Base-by-base conservation (phyloP, 2,888 invertebrate species). In the Cryptocephalus moraei region DNA sequence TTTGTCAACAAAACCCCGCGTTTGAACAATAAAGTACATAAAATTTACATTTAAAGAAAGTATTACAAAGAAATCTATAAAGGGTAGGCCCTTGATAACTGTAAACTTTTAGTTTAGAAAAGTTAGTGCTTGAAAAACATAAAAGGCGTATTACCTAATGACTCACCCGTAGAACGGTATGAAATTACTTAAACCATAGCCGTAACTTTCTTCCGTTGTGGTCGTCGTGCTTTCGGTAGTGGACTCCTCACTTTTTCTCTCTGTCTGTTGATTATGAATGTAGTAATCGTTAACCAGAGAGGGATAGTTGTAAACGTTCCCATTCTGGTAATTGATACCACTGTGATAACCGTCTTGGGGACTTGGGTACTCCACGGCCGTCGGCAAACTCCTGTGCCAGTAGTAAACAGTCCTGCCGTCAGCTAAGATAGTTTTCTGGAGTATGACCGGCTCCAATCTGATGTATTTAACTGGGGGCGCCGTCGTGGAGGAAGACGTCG, bases 391-490 rank as follows among this genome's bases (percentile, higher is more conserved):
- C 53, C 62, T 65, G 47, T 65, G 65, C 67, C 68, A 69, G 49
- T 68, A 67, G 50, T 66, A 68, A 33, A 69, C 53, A 1, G 61
- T 64, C 50, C 65, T 59, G 4, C 70, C 71, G 48, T 68, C 66
- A 39, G 60, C 65, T 39, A 69, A 49, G 38, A 67, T 58, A 8
- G 66, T 67, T 58, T 68, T 68, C 51, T 70, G 69, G 40, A 69
- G 55, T 31, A 69, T 64, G n/a, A 69, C 62, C 4, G 71, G 69
- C 53, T 69, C 69, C n/a, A 67, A 56, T 48, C 66, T 63, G 11
- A 69, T 66, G 47, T 64, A 67, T 55, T 64, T 65, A 8, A 66
- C 55, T 52, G 60, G 49, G 42, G 46, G 46, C 32, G 41, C 33
- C 8, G 49, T 32, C 11, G 50, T 41, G 41, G 49, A 48, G n/a